Evolutionary conservation across 2,888 invertebrate genomes (phyloP), one percentile per base, ranked within the genome.

Genomic region (Pandemis cinnamomeana): DNA sequence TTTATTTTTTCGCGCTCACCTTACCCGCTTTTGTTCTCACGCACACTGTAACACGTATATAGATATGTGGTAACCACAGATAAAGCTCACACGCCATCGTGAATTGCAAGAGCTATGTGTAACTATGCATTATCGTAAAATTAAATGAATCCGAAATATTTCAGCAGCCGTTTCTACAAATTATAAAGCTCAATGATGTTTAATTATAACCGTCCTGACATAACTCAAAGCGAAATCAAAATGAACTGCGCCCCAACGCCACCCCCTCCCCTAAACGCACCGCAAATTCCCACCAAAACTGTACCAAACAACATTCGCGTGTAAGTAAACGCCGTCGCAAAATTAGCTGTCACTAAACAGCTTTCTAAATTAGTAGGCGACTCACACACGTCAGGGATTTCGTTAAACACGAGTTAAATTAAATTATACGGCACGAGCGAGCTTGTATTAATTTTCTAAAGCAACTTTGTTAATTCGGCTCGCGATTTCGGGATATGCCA

Each of bases 401-500:
- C 70, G 76, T 79, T 79, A 78, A 81, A 79, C 79, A 79, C 67
- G 77, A 77, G 76, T 71, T 36, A 79, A 77, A 82, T 81, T 81
- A 80, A 82, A 81, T 81, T 82, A 78, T 79, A 81, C 76, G 72
- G 77, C 74, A 76, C 78, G 75, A 76, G 76, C 78, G 78, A 77
- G 80, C 79, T 81, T 77, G 79, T 81, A 82, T 81, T 82, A 81
- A 84, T 83, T 82, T 81, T 79, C 77, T 75, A 77, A 79, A 81
- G 79, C 75, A 82, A 82, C 77, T 80, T 80, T 75, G 80, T 79
- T 81, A 80, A 80, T 80, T 73, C 60, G 60, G 60, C 60, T 64
- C 64, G 72, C 73, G 69, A 66, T 73, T 53, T 67, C 53, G 66
- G 70, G 48, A 44, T 71, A 53, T 55, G 60, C 66, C 70, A 67